Base-by-base conservation (phyloP, 2,797 vertebrate genomes). In the Ctenopoma multispine region DNA sequence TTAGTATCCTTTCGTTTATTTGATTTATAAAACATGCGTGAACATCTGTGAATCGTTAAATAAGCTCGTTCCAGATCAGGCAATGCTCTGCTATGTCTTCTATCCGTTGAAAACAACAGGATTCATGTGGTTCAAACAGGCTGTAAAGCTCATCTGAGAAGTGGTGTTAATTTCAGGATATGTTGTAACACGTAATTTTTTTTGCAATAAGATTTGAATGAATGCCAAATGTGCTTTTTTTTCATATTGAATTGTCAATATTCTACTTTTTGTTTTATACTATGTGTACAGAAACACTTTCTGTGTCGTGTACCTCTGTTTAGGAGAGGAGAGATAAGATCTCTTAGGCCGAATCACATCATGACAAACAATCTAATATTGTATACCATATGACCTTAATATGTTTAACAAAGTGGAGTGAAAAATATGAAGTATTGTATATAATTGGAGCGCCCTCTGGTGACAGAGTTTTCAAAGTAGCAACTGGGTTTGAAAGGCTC, bases 361-460 rank as follows among this genome's bases (percentile, higher is more conserved):
- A 43, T 18, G 27, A 21, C 4, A 38, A 38, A 46, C 47, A 3
- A 74, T 49, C n/a, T 40, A 12, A 41, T 40, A 1, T 2, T 13
- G 31, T 29, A 2, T 58, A 5, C 7, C 11, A 21, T 41, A 44
- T 57, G 36, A 1, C 10, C 7, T 21, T 14, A 14, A 27, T 51
- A 31, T 55, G 2, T 55, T 53, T 7, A 34, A 49, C 58, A 15
- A 31, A 10, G 18, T 40, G 14, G 5, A 23, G 5, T n/a, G n/a
- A n/a, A n/a, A n/a, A n/a, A n/a, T n/a, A n/a, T 34, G 31, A 34
- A 46, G 12, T 20, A 24, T 49, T 69, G 18, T 41, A 21, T 47
- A 29, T 20, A 53, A 63, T 40, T 29, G 69, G 36, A 76, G 74
- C 40, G 79, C 79, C 61, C 86, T 86, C 89, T 90, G 24, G 65